Evolutionary conservation across 2,888 invertebrate species (phyloP), one percentile per base, ranked within the genome.

Genomic region (Leptinotarsa haldemani): DNA sequence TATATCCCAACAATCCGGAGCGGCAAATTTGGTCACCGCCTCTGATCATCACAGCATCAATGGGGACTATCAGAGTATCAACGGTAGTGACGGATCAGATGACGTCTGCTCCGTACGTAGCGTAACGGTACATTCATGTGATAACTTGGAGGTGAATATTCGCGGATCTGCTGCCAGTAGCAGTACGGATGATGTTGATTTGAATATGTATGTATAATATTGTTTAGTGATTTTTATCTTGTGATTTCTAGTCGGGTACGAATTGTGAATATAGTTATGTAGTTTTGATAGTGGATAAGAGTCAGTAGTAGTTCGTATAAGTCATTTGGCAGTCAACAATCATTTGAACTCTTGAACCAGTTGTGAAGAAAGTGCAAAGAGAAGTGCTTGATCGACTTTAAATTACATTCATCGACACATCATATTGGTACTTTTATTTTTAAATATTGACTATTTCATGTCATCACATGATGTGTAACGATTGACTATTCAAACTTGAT

Each of bases 31-130:
- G 40, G 82, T 85, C 30, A 84, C 84, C 16, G 84, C 85, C 2
- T 84, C 86, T 50, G 85, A 85, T 77, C 83, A 86, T 71, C 89
- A 89, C 84, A 89, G 90, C 80, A 90, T 90, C 83, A 90, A 90
- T 83, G 85, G 85, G 1, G 88, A 88, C 65, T 81, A 82, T 71
- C 82, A 22, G 52, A 63, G 56, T 18, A 15, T 56, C 20, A 20
- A 16, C 12, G 56, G 56, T 50, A 65, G 70, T 48, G 69, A 58
- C 12, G 68, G 52, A 52, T 56, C 70, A 2, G 70, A 75, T 40
- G 53, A 69, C 30, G 53, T 58, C 5, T 56, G 5, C 16, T 68
- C 68, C 4, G 68, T 56, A 4, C 68, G 40, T 15, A 68, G 53
- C 25, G 18, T 65, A n/a, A 25, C 30, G 40, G 66, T 63, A 46